Base-by-base conservation (phyloP, 2,113 vertebrate genomes). In the Podilymbus podiceps region DNA sequence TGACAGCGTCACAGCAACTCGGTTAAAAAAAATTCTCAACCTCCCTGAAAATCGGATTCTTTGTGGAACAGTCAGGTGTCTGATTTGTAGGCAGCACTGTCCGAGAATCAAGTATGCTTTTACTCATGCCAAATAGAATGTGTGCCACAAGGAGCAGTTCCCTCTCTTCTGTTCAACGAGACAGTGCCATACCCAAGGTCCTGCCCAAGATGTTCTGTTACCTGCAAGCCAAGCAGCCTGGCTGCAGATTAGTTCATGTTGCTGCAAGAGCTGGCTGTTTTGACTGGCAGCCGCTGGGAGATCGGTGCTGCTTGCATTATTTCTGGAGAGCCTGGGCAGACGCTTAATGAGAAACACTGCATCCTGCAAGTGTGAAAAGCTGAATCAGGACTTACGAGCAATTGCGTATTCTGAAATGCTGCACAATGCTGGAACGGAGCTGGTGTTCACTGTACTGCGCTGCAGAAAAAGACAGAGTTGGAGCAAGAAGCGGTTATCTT, bases 381-480 rank as follows among this genome's bases (percentile, higher is more conserved):
- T 96, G 95, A 85, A 67, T 59, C 7, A 80, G 88, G 88, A 63
- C 67, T 95, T 80, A 30, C 0, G 1, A 93, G 90, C 55, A 27
- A 49, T 23, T n/a, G 88, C 40, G 28, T 69, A 7, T 90, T 80
- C 40, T 50, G 75, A 91, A 96, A 95, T 76, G 71, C 91, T 96
- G 91, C 88, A 59, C 89, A 44, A 10, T 5, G 69, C 53, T 60
- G 91, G 87, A 93, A 72, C 15, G 5, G 87, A 90, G 90, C 92
- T 95, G 93, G 92, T n/a, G 0, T 62, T 85, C 2, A 0, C 85
- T 77, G 68, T 42, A 5, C 95, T 96, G 96, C 95, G 93, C 95
- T 97, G 96, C 96, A 96, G 95, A 93, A 73, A 88, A 79, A 94
- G 77, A 33, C 87, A 75, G 38, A 92, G 71, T 40, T 80, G 78